phyloP scores from a whole-genome alignment of 2,113 vertebrate species.

The Neotragus pygmaeus region DNA sequence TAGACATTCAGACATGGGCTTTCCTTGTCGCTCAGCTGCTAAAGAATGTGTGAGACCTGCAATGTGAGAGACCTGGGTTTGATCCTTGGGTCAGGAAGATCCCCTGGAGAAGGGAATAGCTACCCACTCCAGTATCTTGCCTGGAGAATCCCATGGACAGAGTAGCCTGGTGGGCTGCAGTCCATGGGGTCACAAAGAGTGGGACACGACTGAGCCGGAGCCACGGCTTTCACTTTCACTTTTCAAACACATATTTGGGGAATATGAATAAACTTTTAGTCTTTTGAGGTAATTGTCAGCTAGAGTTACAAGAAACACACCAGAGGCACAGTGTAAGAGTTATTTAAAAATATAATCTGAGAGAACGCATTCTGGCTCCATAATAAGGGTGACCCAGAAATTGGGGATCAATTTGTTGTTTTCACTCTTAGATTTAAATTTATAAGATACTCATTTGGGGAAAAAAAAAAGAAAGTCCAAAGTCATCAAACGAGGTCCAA shows the following conservation, averaged over 20 bases:
- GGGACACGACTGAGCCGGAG: neutral
- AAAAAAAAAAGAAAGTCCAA: neutral
- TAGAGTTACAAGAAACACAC: neutral
- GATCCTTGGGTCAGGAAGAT: neutral
- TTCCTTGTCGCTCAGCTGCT: neutral
- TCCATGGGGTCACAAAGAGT: neutral
- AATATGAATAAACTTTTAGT: neutral
- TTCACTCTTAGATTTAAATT: neutral
- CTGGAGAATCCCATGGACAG: neutral
- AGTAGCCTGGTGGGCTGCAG: neutral
- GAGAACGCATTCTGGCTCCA: neutral
- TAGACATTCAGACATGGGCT: neutral
- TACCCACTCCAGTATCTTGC: neutral
- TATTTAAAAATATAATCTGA: neutral
- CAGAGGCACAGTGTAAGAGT: neutral
- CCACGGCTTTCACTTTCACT: rapidly evolving
- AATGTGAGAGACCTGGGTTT: neutral
- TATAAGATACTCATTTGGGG: neutral
- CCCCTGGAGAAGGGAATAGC: neutral
- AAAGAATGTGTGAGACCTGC: neutral
- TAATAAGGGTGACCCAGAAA: neutral
- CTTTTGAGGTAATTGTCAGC: neutral
- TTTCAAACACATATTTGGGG: neutral
- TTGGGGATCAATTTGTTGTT: neutral
- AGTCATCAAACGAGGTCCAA: neutral